Conservation (phyloP, 2,113 vertebrate species). For the Zosterops lateralis region DNA sequence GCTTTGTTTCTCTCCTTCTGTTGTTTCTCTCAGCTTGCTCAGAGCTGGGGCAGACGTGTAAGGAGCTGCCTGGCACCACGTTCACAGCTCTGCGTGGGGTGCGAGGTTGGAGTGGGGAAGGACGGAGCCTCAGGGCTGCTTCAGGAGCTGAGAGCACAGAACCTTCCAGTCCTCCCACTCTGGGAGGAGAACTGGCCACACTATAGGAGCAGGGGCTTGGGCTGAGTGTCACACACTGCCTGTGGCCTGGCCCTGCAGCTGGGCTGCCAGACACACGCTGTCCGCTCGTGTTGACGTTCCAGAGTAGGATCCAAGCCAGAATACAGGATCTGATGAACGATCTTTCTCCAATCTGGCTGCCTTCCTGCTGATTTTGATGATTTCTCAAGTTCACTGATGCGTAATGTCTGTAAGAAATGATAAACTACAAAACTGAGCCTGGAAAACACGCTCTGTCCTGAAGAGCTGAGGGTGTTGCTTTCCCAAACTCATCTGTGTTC, state of each 20-base stretch:
- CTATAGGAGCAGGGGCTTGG: background rate
- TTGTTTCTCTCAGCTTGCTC: slow-evolving; percentile 22
- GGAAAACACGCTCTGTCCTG: background rate
- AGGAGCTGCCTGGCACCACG: background rate
- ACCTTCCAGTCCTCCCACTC: fast-evolving
- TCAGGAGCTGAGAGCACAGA: background rate
- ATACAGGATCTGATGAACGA: fast-evolving
- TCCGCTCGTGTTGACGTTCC: background rate
- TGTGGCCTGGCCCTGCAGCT: background rate
- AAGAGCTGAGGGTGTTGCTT: background rate
- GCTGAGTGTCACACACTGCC: background rate
- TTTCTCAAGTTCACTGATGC: background rate
- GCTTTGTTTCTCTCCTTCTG: slow-evolving; percentile 40
- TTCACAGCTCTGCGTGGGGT: background rate
- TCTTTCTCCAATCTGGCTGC: background rate
- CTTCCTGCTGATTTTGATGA: background rate
- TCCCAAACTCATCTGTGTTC: fast-evolving
- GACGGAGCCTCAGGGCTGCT: background rate
- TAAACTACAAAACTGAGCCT: background rate
- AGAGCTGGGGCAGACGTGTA: background rate
- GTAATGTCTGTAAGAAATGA: background rate
- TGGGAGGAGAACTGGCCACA: fast-evolving
- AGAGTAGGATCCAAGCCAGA: background rate
- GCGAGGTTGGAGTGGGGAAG: background rate
- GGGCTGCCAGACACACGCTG: background rate